Base-by-base conservation (phyloP, 2,888 invertebrate genomes). In the Hirtodrosophila duncani region DNA sequence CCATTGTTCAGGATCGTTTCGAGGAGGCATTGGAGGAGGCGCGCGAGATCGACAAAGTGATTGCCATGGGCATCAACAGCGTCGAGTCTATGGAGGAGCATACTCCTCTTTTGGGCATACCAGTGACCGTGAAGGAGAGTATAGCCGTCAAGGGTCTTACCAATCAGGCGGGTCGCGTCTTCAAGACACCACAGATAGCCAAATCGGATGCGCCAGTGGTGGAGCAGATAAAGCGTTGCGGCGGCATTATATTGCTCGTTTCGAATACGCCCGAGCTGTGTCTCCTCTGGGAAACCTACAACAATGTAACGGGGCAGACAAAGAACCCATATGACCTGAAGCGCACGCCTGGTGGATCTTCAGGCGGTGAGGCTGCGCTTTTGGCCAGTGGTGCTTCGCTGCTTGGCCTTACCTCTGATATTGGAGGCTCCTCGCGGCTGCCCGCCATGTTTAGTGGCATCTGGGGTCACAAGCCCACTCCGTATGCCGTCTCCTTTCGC, bases 211-310 rank as follows among this genome's bases (percentile, higher is more conserved):
- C 96, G 0, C 91, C 91, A 0, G 90, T 91, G 2, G 91, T 97
- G 2, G 88, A 88, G 33, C 87, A 90, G 26, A 90, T 94, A 41
- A 90, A 91, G 63, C 89, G 91, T 31, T 94, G 94, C 27, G 97
- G 97, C 0, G 95, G 92, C 17, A 94, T 97, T 58, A 93, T 94
- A 2, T 86, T 97, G 36, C 91, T 94, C 2, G 92, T 96, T 2
- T 96, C 96, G 23, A 98, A 97, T 84, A 93, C 95, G 0, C 96
- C 97, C 1, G 97, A 97, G 81, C 88, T 96, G 34, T 97, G 97
- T 79, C 89, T 97, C 91, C 94, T 94, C 88, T 95, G 94, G 92
- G 97, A 98, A 87, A 94, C 95, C 0, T 92, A 91, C 68, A 98
- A 98, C 87, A 93, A 92, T 49, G 91, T 96, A 0, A 93, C 94